Percentiles rank a stretch among this genome's conserved stretches.
Conservation (phyloP, 2,797 vertebrate genomes). For the Gymnothorax javanicus region DNA sequence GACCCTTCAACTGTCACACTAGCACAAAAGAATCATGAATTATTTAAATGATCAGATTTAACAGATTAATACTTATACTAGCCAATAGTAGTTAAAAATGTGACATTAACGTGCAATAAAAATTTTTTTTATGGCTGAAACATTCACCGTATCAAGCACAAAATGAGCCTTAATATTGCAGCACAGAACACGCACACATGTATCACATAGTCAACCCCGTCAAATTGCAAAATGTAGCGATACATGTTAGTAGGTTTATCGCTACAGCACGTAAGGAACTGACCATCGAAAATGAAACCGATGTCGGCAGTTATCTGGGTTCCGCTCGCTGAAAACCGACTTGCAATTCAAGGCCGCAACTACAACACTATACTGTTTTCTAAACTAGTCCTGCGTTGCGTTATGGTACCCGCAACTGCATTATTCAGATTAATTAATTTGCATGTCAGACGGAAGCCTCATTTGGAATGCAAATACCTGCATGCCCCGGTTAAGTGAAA, state of each 20-base stretch:
- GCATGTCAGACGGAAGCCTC: slow-evolving; percentile 70
- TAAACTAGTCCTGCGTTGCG: slow-evolving; percentile 12
- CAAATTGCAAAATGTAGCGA: background rate
- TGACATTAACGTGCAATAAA: background rate
- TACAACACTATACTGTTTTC: background rate
- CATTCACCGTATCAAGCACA: background rate
- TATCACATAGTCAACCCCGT: background rate
- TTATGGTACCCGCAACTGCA: slow-evolving; percentile 59
- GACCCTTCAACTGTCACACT: background rate
- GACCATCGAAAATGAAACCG: background rate
- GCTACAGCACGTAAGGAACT: background rate
- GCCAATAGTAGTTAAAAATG: background rate
- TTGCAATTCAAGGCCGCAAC: background rate
- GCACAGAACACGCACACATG: background rate
- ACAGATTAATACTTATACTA: background rate
- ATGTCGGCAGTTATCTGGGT: background rate
- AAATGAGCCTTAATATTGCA: background rate
- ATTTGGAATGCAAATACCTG: slow-evolving; percentile 76
- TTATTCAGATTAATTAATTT: slow-evolving; percentile 71
- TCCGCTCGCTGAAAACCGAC: slow-evolving; percentile 11
- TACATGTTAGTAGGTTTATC: background rate
- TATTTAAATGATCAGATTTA: background rate
- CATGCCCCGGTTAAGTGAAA: slow-evolving; percentile 58
- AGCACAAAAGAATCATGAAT: background rate
- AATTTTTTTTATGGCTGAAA: background rate